Evolutionary conservation across 2,113 vertebrate species (phyloP).

Genomic region (Oreocharis arfaki): DNA sequence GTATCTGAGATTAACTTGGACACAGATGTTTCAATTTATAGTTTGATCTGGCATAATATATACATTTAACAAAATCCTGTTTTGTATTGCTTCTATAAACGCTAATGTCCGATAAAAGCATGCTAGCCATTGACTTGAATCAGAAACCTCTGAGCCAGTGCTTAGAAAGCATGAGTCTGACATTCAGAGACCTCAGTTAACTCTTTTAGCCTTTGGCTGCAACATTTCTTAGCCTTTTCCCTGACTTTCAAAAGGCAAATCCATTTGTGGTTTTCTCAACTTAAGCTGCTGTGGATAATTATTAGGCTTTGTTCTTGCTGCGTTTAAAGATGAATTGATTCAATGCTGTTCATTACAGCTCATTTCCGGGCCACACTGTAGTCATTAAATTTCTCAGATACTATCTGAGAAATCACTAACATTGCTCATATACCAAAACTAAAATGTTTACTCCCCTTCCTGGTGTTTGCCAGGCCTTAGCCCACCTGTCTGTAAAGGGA

Average conservation of each 20-base stretch:
- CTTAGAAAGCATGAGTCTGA: slow-evolving; percentile 36
- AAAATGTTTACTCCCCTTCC: not conserved
- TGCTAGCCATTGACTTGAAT: slow-evolving; percentile 62
- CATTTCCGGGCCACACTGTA: slow-evolving; percentile 62
- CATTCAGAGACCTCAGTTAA: slow-evolving; percentile 44
- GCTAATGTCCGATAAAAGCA: slow-evolving; percentile 71
- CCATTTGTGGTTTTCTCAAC: slow-evolving; percentile 36
- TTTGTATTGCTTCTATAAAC: slow-evolving; percentile 79
- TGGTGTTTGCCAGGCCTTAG: not conserved
- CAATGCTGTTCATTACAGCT: slow-evolving; percentile 54
- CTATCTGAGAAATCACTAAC: slow-evolving; percentile 56
- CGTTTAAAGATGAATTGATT: slow-evolving; percentile 63
- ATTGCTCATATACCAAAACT: slow-evolving; percentile 37
- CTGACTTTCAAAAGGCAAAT: slow-evolving; percentile 29
- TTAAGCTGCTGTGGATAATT: slow-evolving; percentile 55
- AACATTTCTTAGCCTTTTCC: slow-evolving; percentile 13
- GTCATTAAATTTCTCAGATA: slow-evolving; percentile 55
- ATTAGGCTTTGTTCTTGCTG: slow-evolving; percentile 62
- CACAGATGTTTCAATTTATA: slow-evolving; percentile 80
- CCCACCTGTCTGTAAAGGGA: not conserved
- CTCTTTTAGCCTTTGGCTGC: slow-evolving; percentile 35
- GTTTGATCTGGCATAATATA: slow-evolving; percentile 74
- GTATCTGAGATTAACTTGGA: slow-evolving; percentile 73
- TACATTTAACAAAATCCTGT: slow-evolving; percentile 77
- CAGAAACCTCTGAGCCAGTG: slow-evolving; percentile 54